Conservation (phyloP, 2,113 vertebrate species). For the Zosterops borbonicus region DNA sequence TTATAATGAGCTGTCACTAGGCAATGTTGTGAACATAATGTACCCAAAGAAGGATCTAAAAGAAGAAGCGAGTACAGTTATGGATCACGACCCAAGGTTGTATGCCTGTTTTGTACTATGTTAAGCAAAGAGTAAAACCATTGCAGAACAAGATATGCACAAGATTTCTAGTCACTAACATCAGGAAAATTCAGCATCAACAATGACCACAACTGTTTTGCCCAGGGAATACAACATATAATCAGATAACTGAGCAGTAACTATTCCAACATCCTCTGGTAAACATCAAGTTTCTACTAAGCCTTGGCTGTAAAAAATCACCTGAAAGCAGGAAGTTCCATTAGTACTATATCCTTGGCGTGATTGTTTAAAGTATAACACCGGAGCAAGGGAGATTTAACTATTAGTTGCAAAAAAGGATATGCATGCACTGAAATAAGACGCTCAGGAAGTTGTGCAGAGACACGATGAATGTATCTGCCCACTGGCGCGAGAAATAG, state of each 20-base stretch:
- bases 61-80: not conserved
- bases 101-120: not conserved
- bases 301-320: not conserved
- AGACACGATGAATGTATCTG: conserved; percentile 94
- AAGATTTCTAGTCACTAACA: not conserved
- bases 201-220: not conserved
- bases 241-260: not conserved
- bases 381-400: not conserved
- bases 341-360: not conserved
- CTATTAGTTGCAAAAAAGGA: conserved; percentile 74
- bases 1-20: not conserved
- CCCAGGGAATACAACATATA: not conserved
- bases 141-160: not conserved
- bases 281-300: not conserved
- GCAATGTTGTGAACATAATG: not conserved
- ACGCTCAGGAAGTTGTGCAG: conserved; percentile 97
- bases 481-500: conserved; percentile 96
- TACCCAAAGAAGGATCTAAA: not conserved
- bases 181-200: not conserved
- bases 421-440: conserved; percentile 99
- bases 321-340: not conserved
- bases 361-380: not conserved
- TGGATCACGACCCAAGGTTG: not conserved
- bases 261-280: not conserved
- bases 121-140: not conserved